These are phyloP conservation scores for Notolabrus celidotus DNA, from an alignment of 2,797 vertebrate genomes.

Conservation along the genomic window DNA sequence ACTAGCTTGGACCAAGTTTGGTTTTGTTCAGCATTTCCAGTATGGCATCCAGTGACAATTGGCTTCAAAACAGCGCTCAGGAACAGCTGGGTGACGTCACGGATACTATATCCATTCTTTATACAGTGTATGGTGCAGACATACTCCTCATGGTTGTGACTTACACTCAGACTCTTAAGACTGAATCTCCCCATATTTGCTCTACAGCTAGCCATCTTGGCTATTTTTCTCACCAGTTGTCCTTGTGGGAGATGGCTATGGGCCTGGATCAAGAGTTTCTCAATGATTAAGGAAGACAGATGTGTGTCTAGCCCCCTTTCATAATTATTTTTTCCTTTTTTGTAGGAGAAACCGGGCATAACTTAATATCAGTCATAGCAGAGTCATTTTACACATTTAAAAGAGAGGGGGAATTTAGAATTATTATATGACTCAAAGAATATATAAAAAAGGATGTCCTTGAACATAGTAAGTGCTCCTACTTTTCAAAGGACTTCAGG, in stretches of 20 bases:
- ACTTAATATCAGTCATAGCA: background rate
- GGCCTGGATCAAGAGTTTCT: background rate
- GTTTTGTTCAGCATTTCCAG: too few species aligned
- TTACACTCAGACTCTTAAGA: too few species aligned
- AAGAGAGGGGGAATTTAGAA: background rate
- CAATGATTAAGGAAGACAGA: background rate
- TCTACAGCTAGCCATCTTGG: background rate
- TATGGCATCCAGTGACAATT: too few species aligned
- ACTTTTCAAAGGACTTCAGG: conserved; percentile 16
- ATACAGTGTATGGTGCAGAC: too few species aligned
- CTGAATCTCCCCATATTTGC: background rate
- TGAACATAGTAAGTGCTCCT: background rate
- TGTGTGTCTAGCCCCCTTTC: background rate
- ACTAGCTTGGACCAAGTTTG: too few species aligned
- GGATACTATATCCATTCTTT: too few species aligned
- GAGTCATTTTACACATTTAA: background rate
- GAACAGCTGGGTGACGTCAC: too few species aligned
- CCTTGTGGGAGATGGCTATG: background rate
- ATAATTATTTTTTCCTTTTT: background rate
- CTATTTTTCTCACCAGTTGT: background rate
- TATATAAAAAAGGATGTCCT: conserved; percentile 8
- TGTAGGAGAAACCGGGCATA: background rate
- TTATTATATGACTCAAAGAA: conserved; percentile 1
- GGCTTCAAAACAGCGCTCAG: too few species aligned
- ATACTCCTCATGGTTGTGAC: too few species aligned